A percentile compares a stretch with the other conserved stretches of the same genome.
These are phyloP conservation scores for Mormyrus iriodes DNA, from an alignment of 2,113 vertebrate species.

Conservation along the genomic window DNA sequence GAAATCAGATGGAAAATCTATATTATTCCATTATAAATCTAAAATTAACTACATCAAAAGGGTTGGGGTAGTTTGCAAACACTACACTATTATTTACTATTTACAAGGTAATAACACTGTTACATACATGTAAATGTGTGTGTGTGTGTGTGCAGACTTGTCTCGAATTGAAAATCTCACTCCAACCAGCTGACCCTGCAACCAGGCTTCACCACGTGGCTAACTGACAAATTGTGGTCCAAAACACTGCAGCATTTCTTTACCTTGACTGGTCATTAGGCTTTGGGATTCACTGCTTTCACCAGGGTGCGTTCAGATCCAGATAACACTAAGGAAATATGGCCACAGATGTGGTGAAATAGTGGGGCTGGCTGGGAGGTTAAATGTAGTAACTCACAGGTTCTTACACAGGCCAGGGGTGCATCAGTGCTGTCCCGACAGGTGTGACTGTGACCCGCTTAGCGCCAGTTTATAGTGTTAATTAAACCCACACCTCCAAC, in stretches of 20 bases:
- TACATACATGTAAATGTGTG: neutral
- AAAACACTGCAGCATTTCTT: too few relatives aligned
- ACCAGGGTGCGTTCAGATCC: too few relatives aligned
- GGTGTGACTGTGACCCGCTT: slow-evolving; percentile 25
- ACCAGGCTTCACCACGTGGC: too few relatives aligned
- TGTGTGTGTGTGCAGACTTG: neutral
- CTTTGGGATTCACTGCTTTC: too few relatives aligned
- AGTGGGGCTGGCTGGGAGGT: too few relatives aligned
- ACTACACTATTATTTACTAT: neutral
- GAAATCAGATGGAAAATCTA: neutral
- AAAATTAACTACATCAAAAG: neutral
- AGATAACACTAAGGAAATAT: too few relatives aligned
- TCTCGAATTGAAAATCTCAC: neutral
- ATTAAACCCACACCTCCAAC: slow-evolving; percentile 51
- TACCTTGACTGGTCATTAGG: too few relatives aligned
- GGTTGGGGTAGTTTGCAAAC: neutral
- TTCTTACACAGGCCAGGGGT: too few relatives aligned
- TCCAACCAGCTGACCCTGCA: too few relatives aligned
- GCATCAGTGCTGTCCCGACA: slow-evolving; percentile 26
- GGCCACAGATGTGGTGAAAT: too few relatives aligned
- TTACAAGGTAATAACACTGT: neutral
- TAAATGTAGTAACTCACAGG: too few relatives aligned
- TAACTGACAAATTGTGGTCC: too few relatives aligned
- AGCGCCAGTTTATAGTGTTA: slow-evolving; percentile 40
- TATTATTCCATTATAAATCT: neutral